Evolutionary conservation across 2,113 vertebrate species (phyloP).

Genomic region (Coreoperca whiteheadi): DNA sequence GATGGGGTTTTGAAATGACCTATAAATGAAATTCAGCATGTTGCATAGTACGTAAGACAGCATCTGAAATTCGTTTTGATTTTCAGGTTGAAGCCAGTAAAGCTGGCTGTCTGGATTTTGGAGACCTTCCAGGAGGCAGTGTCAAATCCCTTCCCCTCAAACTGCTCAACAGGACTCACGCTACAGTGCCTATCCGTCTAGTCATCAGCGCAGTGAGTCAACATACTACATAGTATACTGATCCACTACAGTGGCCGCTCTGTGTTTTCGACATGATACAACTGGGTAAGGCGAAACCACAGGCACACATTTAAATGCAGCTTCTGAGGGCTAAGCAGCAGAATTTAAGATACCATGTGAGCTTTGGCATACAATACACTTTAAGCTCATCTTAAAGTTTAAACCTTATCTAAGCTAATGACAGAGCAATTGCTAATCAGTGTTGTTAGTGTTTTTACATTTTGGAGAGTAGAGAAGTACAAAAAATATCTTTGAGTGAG

Average conservation of each 20-base stretch:
- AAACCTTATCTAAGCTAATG: neutral
- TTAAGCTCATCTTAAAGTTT: too few relatives aligned
- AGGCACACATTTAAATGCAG: neutral
- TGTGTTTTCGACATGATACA: neutral
- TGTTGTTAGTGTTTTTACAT: neutral
- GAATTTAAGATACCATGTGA: neutral
- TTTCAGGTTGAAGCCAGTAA: constrained; percentile 88
- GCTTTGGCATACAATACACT: neutral
- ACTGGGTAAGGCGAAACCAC: neutral
- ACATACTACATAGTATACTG: neutral
- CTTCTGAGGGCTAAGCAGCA: neutral
- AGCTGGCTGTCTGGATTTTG: constrained; percentile 90
- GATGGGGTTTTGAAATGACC: neutral
- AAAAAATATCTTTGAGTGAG: neutral
- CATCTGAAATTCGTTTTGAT: constrained; percentile 7
- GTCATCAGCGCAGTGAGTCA: constrained; percentile 94
- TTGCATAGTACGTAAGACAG: neutral
- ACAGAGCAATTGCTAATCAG: neutral
- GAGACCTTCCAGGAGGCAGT: constrained; percentile 89
- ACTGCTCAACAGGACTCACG: constrained; percentile 90
- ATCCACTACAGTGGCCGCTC: neutral
- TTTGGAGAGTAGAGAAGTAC: neutral
- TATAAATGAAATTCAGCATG: neutral
- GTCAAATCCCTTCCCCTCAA: constrained; percentile 92
- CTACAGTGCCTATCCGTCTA: constrained; percentile 92